Evolutionary conservation across 2,797 vertebrate genomes (phyloP), one percentile per base, ranked within the genome.

Genomic region (Menidia menidia): DNA sequence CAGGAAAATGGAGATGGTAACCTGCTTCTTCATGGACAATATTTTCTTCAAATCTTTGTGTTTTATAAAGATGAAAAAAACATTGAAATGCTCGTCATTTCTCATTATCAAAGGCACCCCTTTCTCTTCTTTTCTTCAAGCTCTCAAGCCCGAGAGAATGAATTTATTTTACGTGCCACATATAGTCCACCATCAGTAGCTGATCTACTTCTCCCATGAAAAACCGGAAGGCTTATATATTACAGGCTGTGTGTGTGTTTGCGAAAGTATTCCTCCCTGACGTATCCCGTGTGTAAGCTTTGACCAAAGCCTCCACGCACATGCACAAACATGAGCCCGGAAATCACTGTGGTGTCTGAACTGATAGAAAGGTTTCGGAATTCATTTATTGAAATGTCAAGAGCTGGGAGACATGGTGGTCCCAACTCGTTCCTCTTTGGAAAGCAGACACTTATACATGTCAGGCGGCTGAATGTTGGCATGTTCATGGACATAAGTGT

Each of bases 371-470:
- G 30, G 53, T 67, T 60, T 45, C 41, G 56, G 58, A 67, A 73
- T 76, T 64, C 75, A 68, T 80, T 78, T 71, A 64, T 51, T 75
- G 77, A 81, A 84, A 79, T 73, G 73, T 76, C 71, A 59, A 47
- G 71, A 60, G 25, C 25, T 30, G 64, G 52, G 31, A 64, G 72
- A 83, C 60, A 53, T 56, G 55, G 30, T 60, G 41, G 52, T 60
- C 65, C 35, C 11, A 30, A 60, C 72, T 56, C 42, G 19, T 43
- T 30, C 19, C 32, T 32, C 30, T 45, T 32, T 2, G 70, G 56
- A 16, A 11, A 72, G 45, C 2, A 30, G 58, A 50, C 59, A 25
- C 76, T 67, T 61, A 69, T 56, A 75, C 25, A 45, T 62, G 59
- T n/a, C 65, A 47, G 57, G 45, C 44, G 44, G 47, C 18, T 12